Base-by-base conservation (phyloP, 2,797 vertebrate species). In the Halcyon chelicuti region DNA sequence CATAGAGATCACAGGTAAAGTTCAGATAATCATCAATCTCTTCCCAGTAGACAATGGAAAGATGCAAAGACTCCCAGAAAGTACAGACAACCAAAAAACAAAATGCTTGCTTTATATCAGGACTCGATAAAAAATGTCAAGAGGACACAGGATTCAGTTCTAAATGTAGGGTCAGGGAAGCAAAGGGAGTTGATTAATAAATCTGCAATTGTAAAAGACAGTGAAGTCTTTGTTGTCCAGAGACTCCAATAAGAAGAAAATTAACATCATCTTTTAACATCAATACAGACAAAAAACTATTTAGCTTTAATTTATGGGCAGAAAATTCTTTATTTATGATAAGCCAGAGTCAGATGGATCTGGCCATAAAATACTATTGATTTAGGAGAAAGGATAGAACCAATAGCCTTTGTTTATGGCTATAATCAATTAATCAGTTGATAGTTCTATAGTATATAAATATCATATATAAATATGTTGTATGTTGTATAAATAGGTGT, bases 11-110 rank as follows among this genome's bases (percentile, higher is more conserved):
- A 94, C 61, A 90, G 83, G 83, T 72, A 72, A 88, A 92, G 80
- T 78, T 88, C 90, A 91, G 39, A 44, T 76, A 88, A 82, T 93
- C 78, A 91, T 93, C 85, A 90, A 25, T 95, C 71, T 94, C 62
- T n/a, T 71, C 4, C 1, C 62, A 65, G 37, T 46, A 86, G 58
- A 54, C 44, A 88, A 37, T 49, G 49, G 40, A 72, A 92, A 12
- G 25, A 77, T 77, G 28, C 14, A 86, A 84, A 96, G 23, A 57
- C 26, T 68, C 37, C 5, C 20, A 68, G 40, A 71, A 94, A 74
- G 11, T 57, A 60, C 18, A 74, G 83, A 15, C 9, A 60, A 21
- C 10, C 49, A 37, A 29, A 93, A 84, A 89, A 9, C 17, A 47
- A 89, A 90, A 77, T 40, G 1, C 11, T 77, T 84, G 11, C 5